These are phyloP conservation scores for Lampropteryx suffumata DNA, from an alignment of 2,888 invertebrate species.

Conservation along the genomic window DNA sequence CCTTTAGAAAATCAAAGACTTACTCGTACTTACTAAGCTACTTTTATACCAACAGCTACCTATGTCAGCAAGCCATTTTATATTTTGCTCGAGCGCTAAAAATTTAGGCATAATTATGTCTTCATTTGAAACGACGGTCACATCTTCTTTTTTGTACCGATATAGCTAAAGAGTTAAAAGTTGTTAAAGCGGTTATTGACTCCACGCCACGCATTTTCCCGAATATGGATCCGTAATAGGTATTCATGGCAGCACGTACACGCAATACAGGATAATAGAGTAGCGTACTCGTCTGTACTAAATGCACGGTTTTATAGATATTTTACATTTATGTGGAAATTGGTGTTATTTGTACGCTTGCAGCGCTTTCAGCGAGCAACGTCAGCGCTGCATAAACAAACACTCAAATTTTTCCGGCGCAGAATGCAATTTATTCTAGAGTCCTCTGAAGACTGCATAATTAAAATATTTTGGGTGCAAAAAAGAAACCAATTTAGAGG, in stretches of 20 bases:
- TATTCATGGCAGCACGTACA: constrained; percentile 28
- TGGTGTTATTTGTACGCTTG: constrained; percentile 23
- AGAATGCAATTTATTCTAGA: constrained; percentile 45
- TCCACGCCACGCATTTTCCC: constrained; percentile 6
- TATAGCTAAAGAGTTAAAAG: constrained; percentile 19
- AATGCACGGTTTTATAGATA: constrained; percentile 22
- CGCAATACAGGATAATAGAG: constrained; percentile 14
- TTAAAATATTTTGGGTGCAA: constrained; percentile 49
- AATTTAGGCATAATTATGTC: constrained; percentile 51
- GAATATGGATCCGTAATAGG: constrained; percentile 19
- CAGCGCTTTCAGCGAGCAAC: constrained; percentile 18
- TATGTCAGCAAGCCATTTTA: no score
- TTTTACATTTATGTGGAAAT: constrained; percentile 23
- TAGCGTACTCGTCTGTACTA: constrained; percentile 15
- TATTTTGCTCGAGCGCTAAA: constrained; percentile 53
- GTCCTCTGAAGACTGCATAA: constrained; percentile 42
- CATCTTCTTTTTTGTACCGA: constrained; percentile 14
- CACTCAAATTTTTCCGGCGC: constrained; percentile 25
- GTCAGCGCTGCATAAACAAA: constrained; percentile 32
- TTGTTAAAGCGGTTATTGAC: constrained; percentile 21
- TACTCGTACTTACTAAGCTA: no score
- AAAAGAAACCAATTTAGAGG: constrained; percentile 46
- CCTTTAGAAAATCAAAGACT: no score
- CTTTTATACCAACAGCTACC: constrained; percentile 38
- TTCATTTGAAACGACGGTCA: constrained; percentile 50